Conservation (phyloP, 2,797 vertebrate species). For the Menidia menidia region DNA sequence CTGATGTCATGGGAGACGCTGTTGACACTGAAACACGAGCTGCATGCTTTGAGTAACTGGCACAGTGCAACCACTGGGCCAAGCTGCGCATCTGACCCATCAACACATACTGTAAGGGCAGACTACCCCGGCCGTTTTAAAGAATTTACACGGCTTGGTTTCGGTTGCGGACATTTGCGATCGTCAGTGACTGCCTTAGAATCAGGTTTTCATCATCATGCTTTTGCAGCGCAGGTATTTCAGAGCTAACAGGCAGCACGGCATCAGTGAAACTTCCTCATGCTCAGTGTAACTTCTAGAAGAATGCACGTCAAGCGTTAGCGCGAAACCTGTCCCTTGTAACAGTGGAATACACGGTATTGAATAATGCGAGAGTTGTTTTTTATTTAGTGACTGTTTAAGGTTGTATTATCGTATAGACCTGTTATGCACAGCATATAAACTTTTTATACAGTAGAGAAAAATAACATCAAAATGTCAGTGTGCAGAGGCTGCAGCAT, state of each 20-base stretch:
- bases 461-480: constrained; percentile 45
- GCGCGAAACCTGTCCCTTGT: constrained; percentile 47
- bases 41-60: constrained; percentile 52
- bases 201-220: constrained; percentile 7
- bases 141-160: constrained; percentile 28
- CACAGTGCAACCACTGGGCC: constrained; percentile 34
- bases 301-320: constrained; percentile 35
- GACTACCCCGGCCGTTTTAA: constrained; percentile 25
- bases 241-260: constrained; percentile 4
- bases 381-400: constrained; percentile 70
- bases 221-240: constrained; percentile 7
- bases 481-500: constrained; percentile 69
- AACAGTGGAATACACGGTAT: constrained; percentile 65
- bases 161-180: constrained; percentile 8
- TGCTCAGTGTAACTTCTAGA: constrained; percentile 9
- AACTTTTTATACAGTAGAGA: constrained; percentile 71
- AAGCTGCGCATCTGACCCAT: constrained; percentile 28
- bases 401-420: constrained; percentile 60
- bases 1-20: constrained; percentile 39
- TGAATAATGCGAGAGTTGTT: constrained; percentile 62
- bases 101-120: constrained; percentile 21
- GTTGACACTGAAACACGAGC: constrained; percentile 64
- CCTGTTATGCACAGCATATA: constrained; percentile 69
- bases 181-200: background rate
- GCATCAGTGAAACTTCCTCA: constrained; percentile 2